Base-by-base conservation (phyloP, 2,113 vertebrate genomes). In the Xiphophorus hellerii region DNA sequence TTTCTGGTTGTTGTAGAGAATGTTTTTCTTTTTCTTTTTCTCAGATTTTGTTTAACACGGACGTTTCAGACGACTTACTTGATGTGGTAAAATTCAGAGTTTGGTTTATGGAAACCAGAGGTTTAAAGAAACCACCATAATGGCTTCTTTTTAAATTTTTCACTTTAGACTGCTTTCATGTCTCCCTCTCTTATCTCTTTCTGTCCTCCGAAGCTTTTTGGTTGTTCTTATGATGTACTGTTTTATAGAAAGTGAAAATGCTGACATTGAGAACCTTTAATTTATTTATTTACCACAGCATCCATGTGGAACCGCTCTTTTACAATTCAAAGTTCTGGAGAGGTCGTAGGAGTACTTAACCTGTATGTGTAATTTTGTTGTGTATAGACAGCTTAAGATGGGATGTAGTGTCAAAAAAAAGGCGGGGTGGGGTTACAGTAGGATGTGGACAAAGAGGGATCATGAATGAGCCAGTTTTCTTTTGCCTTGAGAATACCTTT, bases 221-320 rank as follows among this genome's bases (percentile, higher is more conserved):
- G 92, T 94, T 92, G 78, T 92, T 91, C 87, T 91, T 90, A 89
- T 87, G 84, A 84, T 87, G 88, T 91, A 91, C 83, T 89, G 82
- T 86, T 89, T 89, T 82, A 71, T 89, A 85, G 76, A 87, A 86
- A 90, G 90, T 93, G 88, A 90, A 84, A 90, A 92, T 93, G 88
- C 87, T 88, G 83, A 92, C 80, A 89, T 89, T 85, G 71, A 87
- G 83, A 89, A 83, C 83, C 70, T 93, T 92, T 92, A 82, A 92
- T 93, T 95, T 95, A 94, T 95, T 94, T 92, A 93, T 92, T 94
- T 92, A 81, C 54, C 86, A 87, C 79, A 90, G 85, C 91, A 92
- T 90, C 85, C 86, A 82, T 86, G 82, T 83, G 86, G 87, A 92
- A 81, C 90, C 83, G 86, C 88, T 81, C 74, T 86, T 85, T 84